Evolutionary conservation across 2,113 vertebrate genomes (phyloP), one percentile per base, ranked within the genome.

Genomic region (Psittacus erithacus): DNA sequence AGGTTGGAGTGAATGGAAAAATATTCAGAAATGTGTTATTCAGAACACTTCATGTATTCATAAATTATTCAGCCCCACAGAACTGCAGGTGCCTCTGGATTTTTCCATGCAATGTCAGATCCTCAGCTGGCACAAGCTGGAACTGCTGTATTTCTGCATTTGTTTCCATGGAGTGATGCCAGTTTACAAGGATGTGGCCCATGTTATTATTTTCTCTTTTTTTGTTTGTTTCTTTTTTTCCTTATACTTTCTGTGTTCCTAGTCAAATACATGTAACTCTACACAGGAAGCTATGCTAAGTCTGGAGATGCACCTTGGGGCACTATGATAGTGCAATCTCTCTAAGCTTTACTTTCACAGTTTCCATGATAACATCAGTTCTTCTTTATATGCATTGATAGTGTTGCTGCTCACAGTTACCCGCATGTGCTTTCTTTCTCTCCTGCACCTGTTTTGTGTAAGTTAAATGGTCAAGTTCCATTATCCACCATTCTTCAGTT

Each of bases 61-160:
- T 97, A 91, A 95, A 95, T 95, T 95, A 97, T 96, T 95, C 67
- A 95, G 67, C 46, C 55, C 17, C 93, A n/a, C 65, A 87, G 93
- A 95, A 89, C 59, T 95, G 94, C 93, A 95, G 82, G 82, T 95
- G 94, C 84, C 70, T 96, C 70, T 28, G 89, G 67, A 92, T 94
- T 95, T 93, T 88, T 92, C 89, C 75, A 52, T 82, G 87, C 85
- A 93, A 80, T 85, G 41, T 90, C 91, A 92, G 60, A 94, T 92
- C 70, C 49, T 96, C 87, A 95, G 94, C 82, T 94, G 91, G 91
- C 69, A 79, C 63, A 81, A 81, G 29, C 77, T 78, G 89, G 84
- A 65, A 90, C 49, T 82, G 65, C 74, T 90, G 52, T 44, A 46
- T 95, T 95, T 92, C 77, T 90, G 57, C 41, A 38, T 95, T 95